Conservation (phyloP, 2,797 vertebrate genomes). For the Leptoclinus maculatus region DNA sequence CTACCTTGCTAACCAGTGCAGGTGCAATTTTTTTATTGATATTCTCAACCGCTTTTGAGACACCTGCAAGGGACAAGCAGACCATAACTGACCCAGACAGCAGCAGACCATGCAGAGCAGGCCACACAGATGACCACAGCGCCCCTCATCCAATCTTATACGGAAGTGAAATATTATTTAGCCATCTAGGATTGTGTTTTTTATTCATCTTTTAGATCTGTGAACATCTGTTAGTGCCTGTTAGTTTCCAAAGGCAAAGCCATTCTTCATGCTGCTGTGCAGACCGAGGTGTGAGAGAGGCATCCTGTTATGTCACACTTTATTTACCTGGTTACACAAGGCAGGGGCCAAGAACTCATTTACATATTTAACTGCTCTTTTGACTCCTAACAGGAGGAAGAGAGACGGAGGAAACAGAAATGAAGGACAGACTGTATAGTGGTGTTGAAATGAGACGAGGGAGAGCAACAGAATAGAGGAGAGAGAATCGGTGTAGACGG, state of each 20-base stretch:
- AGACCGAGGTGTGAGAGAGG: constrained; percentile 26
- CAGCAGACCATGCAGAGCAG: constrained; percentile 83
- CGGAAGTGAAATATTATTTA: constrained; percentile 1
- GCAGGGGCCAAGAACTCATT: constrained; percentile 98
- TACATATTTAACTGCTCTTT: constrained; percentile 98
- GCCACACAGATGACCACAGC: constrained; percentile 81
- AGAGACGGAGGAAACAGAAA: constrained; percentile 47
- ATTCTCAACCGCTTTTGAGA: constrained; percentile 99
- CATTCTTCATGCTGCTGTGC: constrained; percentile 80
- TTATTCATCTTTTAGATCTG: constrained; percentile 64
- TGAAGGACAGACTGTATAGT: constrained; percentile 30
- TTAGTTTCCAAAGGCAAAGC: constrained; percentile 82
- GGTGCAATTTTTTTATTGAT: constrained; percentile 99
- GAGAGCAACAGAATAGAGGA: constrained; percentile 3
- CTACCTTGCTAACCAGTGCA: constrained; percentile 98
- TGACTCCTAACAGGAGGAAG: constrained; percentile 90
- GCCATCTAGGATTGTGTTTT: background rate
- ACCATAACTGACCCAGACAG: constrained; percentile 87
- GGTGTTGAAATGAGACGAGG: constrained; percentile 21
- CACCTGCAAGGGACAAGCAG: constrained; percentile 99
- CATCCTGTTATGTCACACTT: constrained; percentile 62
- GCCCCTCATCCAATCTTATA: constrained; percentile 22
- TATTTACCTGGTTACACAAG: constrained; percentile 97
- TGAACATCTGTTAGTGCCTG: constrained; percentile 76
- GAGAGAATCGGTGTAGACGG: background rate